phyloP scores from a whole-genome alignment of 2,113 vertebrate species.

The Thamnophis sirtalis region DNA sequence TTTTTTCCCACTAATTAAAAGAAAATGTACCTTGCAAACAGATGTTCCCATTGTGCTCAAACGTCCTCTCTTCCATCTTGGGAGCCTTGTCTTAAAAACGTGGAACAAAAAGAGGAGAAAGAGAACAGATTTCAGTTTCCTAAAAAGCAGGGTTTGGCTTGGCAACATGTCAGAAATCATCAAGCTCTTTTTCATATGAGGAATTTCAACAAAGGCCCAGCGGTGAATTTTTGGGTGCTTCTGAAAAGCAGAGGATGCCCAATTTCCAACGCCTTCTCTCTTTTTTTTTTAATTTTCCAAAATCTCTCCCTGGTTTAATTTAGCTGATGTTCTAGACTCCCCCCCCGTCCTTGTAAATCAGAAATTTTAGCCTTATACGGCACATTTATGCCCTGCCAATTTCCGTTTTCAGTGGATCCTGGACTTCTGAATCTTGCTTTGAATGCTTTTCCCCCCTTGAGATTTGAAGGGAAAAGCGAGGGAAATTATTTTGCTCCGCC shows the following conservation, averaged over 20 bases:
- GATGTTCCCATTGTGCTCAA: background rate
- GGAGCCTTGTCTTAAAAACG: background rate
- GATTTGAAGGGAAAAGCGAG: background rate
- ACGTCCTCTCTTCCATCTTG: background rate
- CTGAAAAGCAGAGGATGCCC: background rate
- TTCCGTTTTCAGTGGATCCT: background rate
- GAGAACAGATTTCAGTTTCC: background rate
- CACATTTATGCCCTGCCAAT: background rate
- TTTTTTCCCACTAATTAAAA: background rate
- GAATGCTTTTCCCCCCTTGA: background rate
- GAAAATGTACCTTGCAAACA: background rate
- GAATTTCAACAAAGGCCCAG: background rate
- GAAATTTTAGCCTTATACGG: background rate
- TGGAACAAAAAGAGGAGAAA: background rate
- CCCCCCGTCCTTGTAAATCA: background rate
- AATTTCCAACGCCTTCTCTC: background rate
- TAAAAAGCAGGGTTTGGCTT: background rate
- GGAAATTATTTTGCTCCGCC: background rate
- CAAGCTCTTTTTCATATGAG: background rate
- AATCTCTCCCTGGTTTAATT: background rate
- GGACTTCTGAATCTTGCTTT: background rate
- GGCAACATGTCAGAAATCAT: background rate
- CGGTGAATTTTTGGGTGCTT: background rate
- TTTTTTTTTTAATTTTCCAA: background rate
- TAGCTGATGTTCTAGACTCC: background rate